Evolutionary conservation across 2,888 invertebrate species (phyloP).

Genomic region (Ferrisia virgata): DNA sequence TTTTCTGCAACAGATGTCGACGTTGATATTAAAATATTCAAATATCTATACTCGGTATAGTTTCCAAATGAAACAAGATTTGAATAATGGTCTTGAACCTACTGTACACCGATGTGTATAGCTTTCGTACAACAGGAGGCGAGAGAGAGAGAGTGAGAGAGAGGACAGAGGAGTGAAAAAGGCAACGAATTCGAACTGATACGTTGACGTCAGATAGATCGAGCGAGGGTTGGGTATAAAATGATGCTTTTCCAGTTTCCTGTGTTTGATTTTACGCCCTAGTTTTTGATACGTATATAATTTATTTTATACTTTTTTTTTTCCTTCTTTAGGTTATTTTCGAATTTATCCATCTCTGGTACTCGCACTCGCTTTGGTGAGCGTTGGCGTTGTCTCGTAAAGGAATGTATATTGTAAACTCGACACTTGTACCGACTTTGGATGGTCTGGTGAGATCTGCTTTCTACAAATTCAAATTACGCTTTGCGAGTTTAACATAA

Average conservation of each 20-base stretch:
- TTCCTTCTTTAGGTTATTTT: background rate
- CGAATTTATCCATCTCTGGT: background rate
- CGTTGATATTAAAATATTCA: slow-evolving; percentile 30
- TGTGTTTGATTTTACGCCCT: background rate
- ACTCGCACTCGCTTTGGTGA: background rate
- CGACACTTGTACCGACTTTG: too few species aligned
- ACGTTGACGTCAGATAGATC: background rate
- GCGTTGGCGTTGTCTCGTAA: too few species aligned
- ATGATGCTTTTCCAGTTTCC: background rate
- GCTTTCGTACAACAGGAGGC: background rate
- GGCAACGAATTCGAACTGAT: background rate
- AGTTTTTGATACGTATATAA: slow-evolving; percentile 20
- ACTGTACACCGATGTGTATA: background rate
- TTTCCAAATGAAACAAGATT: slow-evolving; percentile 26
- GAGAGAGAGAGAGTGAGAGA: background rate
- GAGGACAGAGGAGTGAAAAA: background rate
- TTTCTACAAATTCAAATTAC: too few species aligned
- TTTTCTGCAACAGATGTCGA: slow-evolving; percentile 24
- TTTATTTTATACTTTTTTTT: background rate
- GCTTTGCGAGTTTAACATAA: too few species aligned
- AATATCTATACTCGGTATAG: slow-evolving; percentile 18
- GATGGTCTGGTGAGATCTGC: too few species aligned
- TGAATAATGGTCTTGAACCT: slow-evolving; percentile 24
- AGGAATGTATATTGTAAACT: too few species aligned
- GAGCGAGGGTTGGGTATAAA: background rate